Percentiles rank a stretch among this genome's conserved stretches.
Evolutionary conservation across 1,140 invertebrate species (phyloP).

Genomic region (Eciton burchellii): DNA sequence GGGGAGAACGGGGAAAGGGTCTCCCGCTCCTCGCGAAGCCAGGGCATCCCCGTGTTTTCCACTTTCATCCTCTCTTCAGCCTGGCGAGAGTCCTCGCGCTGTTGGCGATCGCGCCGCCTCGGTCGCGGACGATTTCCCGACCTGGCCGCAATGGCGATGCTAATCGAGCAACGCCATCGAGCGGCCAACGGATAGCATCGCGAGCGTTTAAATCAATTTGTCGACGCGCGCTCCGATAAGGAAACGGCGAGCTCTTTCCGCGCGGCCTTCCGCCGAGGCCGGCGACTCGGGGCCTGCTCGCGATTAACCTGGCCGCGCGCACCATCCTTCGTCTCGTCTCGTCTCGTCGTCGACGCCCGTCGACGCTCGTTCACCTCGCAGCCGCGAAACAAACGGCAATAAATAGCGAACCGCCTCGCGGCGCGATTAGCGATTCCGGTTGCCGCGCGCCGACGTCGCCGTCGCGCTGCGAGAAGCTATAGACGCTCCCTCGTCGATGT

Average conservation of each 20-base stretch:
- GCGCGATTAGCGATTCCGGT: slow-evolving; percentile 27
- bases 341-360: background rate
- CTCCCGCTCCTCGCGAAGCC: too few species aligned
- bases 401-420: slow-evolving; percentile 33
- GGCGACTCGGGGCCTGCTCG: background rate
- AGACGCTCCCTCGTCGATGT: slow-evolving; percentile 68
- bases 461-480: slow-evolving; percentile 47
- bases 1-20: too few species aligned
- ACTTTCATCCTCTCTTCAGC: too few species aligned
- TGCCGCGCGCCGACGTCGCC: background rate
- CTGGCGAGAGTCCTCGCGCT: too few species aligned
- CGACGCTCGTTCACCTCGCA: slow-evolving; percentile 5
- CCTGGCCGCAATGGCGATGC: background rate
- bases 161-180: slow-evolving; percentile 51
- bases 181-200: slow-evolving; percentile 56
- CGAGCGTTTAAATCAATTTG: slow-evolving; percentile 74
- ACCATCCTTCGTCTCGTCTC: background rate
- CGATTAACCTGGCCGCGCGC: background rate
- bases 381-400: background rate
- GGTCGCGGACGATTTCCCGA: slow-evolving; percentile 13
- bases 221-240: slow-evolving; percentile 65
- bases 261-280: slow-evolving; percentile 28
- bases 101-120: too few species aligned
- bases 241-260: slow-evolving; percentile 40
- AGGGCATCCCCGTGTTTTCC: too few species aligned